Base-by-base conservation (phyloP, 2,797 vertebrate genomes). In the Phalanger gymnotis region DNA sequence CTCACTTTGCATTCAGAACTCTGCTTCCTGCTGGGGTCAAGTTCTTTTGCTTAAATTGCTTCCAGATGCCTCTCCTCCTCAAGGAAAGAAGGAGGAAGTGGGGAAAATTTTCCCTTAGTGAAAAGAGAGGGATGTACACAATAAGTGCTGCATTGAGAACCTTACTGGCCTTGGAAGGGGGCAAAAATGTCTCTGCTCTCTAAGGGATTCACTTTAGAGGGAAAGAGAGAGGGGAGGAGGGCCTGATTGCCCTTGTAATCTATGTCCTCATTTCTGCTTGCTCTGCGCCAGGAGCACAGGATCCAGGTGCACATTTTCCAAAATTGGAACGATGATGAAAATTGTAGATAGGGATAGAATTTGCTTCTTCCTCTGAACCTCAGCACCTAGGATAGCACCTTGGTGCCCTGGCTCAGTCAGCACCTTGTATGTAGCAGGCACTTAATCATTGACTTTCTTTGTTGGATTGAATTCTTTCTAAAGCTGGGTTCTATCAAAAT, bases 11-110 rank as follows among this genome's bases (percentile, higher is more conserved):
- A 97, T 97, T 97, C 97, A 97, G 96, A 97, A 95, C 97, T 97
- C 96, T 97, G 97, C 94, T 97, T 95, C 95, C 95, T 96, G 96
- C 96, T 90, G 95, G 96, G 95, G 95, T 91, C 52, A 91, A 96
- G 96, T 98, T 98, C 97, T 96, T 98, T 98, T 97, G 90, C 73
- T 94, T 92, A 95, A 87, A 96, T 94, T 97, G 95, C 94, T 97
- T 96, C 56, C 3, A 47, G 34, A 89, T 73, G 91, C 22, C 54
- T 51, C 90, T n/a, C 90, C 47, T 10, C 11, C 56, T 3, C 55
- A 27, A 54, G 92, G 54, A 53, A 93, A 55, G 66, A 47, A 81
- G 51, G 57, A 90, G 53, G 11, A 73, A 94, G 51, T 30, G 16
- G 92, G 53, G 91, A 12, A 7, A 87, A 87, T 25, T 87, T 87